Conservation (phyloP, 1,140 invertebrate genomes). For the Nephotettix cincticeps region DNA sequence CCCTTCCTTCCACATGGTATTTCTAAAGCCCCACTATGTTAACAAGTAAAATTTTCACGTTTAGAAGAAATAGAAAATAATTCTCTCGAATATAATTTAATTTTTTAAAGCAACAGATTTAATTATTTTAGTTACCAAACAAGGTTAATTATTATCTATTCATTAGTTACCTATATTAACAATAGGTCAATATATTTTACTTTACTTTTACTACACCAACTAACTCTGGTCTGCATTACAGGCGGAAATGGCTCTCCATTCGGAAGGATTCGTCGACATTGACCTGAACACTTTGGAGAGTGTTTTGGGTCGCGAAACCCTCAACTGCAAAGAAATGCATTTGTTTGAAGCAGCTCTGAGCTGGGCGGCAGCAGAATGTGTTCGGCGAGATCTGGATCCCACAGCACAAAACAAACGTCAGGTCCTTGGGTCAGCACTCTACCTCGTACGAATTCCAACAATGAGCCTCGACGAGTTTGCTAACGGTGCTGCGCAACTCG, state of each 20-base stretch:
- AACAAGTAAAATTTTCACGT: too few species aligned
- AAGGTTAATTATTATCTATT: too few species aligned
- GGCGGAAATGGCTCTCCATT: conserved; percentile 90
- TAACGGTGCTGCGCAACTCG: conserved; percentile 84
- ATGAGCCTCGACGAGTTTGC: conserved; percentile 91
- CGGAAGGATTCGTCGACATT: conserved; percentile 91
- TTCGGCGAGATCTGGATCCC: conserved; percentile 72
- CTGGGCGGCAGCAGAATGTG: conserved; percentile 86
- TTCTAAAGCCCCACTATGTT: too few species aligned
- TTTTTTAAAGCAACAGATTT: too few species aligned
- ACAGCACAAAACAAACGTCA: conserved; percentile 61
- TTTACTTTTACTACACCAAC: too few species aligned
- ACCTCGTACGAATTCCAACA: conserved; percentile 84
- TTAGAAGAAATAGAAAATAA: too few species aligned
- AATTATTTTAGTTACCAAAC: too few species aligned
- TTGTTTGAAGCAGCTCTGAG: conserved; percentile 86
- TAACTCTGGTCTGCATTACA: conserved; percentile 56
- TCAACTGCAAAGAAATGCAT: conserved; percentile 89
- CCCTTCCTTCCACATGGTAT: too few species aligned
- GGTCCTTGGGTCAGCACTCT: conserved; percentile 74
- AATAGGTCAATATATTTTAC: too few species aligned
- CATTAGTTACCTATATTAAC: too few species aligned
- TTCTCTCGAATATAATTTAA: too few species aligned
- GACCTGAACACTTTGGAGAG: conserved; percentile 86
- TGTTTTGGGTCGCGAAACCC: conserved; percentile 82